phyloP scores from a whole-genome alignment of 2,113 vertebrate species.

The Sinosuthora webbiana region DNA sequence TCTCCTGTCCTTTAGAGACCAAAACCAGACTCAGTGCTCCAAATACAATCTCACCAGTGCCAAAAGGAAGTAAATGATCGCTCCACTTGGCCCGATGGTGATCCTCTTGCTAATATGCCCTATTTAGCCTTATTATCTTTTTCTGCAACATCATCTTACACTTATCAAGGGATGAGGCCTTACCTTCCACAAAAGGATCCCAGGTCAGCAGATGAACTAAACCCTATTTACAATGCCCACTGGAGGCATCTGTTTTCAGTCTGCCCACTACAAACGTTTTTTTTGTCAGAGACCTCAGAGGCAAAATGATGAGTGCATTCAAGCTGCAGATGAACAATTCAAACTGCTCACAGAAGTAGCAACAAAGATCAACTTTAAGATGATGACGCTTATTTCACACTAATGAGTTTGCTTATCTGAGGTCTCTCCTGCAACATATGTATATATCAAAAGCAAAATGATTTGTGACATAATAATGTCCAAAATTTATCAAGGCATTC shows the following conservation, averaged over 20 bases:
- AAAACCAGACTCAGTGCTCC: background rate
- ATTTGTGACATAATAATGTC: background rate
- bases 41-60: background rate
- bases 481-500: background rate
- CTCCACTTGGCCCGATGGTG: background rate
- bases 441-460: background rate
- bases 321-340: background rate
- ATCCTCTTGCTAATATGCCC: background rate
- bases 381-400: background rate
- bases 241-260: background rate
- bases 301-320: accelerated
- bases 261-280: background rate
- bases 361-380: background rate
- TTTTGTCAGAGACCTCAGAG: background rate
- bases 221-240: background rate
- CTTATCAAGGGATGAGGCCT: background rate
- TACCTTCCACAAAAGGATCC: background rate
- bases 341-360: background rate
- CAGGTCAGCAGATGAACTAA: constrained; percentile 1
- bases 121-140: background rate
- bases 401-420: background rate
- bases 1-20: background rate
- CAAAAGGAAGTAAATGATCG: background rate
- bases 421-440: background rate
- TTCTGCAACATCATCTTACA: constrained; percentile 21